Conservation (phyloP, 53 echinoderm and acorn worm species). For the Echinarachnius parma region DNA sequence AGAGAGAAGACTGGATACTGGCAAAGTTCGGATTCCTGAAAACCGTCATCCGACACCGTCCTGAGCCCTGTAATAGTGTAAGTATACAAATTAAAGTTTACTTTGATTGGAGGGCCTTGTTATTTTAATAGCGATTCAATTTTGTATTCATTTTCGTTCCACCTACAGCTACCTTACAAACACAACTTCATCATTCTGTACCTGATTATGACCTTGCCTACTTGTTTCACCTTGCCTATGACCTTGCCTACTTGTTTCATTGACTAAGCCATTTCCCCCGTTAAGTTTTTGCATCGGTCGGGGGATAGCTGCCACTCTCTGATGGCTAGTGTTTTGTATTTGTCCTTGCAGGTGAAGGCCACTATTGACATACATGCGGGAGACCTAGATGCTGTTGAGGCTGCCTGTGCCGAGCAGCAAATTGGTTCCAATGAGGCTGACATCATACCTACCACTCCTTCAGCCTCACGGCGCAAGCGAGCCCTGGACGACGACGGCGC, state of each 20-base stretch:
- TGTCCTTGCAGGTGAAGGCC: constrained; percentile 43
- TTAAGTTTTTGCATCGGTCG: too few species aligned
- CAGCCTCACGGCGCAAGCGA: constrained; percentile 26
- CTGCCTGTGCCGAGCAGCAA: constrained; percentile 25
- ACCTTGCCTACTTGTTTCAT: too few species aligned
- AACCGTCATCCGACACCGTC: constrained; percentile 37
- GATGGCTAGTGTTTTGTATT: too few species aligned
- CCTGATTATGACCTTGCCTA: neutral
- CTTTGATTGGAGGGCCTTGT: neutral
- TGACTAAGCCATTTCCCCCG: too few species aligned
- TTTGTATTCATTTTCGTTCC: too few species aligned
- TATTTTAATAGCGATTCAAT: neutral
- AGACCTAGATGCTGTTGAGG: constrained; percentile 40
- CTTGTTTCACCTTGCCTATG: constrained; percentile 1
- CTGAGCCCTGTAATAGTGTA: constrained; percentile 39
- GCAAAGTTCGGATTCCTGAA: constrained; percentile 39
- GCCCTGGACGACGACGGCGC: constrained; percentile 38
- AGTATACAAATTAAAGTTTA: constrained; percentile 16
- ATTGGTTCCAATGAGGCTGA: too few species aligned
- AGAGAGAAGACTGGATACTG: constrained; percentile 55
- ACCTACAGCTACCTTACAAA: too few species aligned
- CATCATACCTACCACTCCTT: constrained; percentile 23
- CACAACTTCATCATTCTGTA: too few species aligned
- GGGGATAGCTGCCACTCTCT: too few species aligned
- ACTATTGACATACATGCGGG: constrained; percentile 23